Conservation (phyloP, 2,797 vertebrate species). For the Poeciliopsis infans region DNA sequence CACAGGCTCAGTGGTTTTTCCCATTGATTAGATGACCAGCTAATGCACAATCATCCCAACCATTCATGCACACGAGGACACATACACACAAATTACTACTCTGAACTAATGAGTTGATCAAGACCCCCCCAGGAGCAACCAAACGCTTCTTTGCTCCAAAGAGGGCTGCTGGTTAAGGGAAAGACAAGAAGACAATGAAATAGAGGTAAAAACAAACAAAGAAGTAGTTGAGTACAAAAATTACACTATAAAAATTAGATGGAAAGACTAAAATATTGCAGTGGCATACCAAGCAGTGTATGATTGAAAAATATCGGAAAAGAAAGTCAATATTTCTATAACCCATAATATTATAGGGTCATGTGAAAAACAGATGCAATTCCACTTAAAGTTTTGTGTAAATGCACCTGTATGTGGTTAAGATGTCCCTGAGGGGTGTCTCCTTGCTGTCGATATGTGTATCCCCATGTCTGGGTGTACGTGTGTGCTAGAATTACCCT, state of each 20-base stretch:
- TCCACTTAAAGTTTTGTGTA: constrained; percentile 29
- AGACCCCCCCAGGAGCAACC: constrained; percentile 86
- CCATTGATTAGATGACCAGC: constrained; percentile 95
- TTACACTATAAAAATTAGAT: constrained; percentile 1
- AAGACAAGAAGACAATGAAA: background rate
- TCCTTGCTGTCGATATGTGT: constrained; percentile 82
- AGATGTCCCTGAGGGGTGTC: constrained; percentile 77
- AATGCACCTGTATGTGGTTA: constrained; percentile 53
- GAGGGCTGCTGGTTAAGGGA: constrained; percentile 22
- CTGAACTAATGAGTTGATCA: constrained; percentile 91
- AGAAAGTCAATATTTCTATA: background rate
- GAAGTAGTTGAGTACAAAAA: constrained; percentile 14
- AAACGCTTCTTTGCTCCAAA: constrained; percentile 60
- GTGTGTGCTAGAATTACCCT: constrained; percentile 84
- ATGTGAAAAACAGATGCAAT: constrained; percentile 25
- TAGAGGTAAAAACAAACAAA: constrained; percentile 1
- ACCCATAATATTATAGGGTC: background rate
- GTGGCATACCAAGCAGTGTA: background rate
- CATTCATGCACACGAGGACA: constrained; percentile 39
- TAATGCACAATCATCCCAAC: constrained; percentile 91
- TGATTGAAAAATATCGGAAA: background rate
- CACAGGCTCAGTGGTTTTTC: constrained; percentile 96
- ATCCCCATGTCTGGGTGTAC: constrained; percentile 75
- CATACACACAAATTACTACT: constrained; percentile 54
- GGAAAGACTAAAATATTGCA: constrained; percentile 8